These are phyloP conservation scores for Chelonoidis abingdonii DNA, from an alignment of 2,113 vertebrate genomes.

Conservation along the genomic window DNA sequence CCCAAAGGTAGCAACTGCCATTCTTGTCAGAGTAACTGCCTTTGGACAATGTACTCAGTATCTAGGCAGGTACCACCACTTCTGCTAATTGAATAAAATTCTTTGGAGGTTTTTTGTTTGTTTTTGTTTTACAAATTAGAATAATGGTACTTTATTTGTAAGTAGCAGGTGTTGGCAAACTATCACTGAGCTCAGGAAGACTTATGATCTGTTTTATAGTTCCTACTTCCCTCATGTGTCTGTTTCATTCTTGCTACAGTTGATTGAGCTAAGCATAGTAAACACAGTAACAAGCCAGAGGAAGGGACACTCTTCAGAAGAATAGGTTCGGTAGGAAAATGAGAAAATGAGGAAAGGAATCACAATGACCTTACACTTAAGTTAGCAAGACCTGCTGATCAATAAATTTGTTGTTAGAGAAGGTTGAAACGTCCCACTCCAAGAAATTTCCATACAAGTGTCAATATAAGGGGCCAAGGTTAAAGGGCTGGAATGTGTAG, in stretches of 20 bases:
- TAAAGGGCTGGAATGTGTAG: slow-evolving; percentile 31
- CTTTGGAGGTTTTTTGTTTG: not conserved
- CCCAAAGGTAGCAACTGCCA: not conserved
- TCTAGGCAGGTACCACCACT: not conserved
- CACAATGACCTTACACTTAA: slow-evolving; percentile 18
- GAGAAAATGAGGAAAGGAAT: slow-evolving; percentile 57
- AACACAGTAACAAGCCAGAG: slow-evolving; percentile 51
- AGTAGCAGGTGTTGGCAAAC: slow-evolving; percentile 9
- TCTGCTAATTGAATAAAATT: not conserved
- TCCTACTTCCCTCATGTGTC: not conserved
- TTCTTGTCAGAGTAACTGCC: not conserved
- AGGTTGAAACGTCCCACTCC: slow-evolving; percentile 43
- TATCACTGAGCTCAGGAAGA: slow-evolving; percentile 38
- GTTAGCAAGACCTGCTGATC: slow-evolving; percentile 55
- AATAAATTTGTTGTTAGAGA: slow-evolving; percentile 47
- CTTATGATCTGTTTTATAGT: slow-evolving; percentile 41
- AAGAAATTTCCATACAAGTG: not conserved
- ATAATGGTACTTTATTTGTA: not conserved
- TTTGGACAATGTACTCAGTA: not conserved
- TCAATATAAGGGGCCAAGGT: not conserved
- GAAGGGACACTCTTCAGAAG: slow-evolving; percentile 33
- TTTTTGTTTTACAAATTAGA: slow-evolving; percentile 6
- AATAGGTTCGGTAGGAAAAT: slow-evolving; percentile 34
- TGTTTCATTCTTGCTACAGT: slow-evolving; percentile 36
- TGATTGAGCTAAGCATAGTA: slow-evolving; percentile 69